phyloP scores from a whole-genome alignment of 2,797 vertebrate species.

The Peromyscus attwateri region DNA sequence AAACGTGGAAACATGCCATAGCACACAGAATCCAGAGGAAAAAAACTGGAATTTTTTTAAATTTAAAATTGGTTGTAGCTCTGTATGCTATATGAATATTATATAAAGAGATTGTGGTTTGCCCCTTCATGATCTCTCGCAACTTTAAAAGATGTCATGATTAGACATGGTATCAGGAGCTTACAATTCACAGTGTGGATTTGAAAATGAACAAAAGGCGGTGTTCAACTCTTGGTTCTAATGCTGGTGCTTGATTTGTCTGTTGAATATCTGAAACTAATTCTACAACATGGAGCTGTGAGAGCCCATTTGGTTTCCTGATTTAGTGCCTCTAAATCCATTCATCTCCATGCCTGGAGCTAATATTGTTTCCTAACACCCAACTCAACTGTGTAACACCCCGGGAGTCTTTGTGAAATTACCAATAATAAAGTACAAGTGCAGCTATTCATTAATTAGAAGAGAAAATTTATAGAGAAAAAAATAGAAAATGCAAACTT shows the following conservation, averaged over 20 bases:
- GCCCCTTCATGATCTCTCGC: neutral
- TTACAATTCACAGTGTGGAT: conserved; percentile 58
- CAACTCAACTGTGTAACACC: conserved; percentile 15
- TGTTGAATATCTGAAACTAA: conserved; percentile 62
- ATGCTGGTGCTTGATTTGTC: conserved; percentile 64
- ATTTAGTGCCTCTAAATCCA: conserved; percentile 70
- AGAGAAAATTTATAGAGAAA: conserved; percentile 40
- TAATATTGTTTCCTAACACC: conserved; percentile 56
- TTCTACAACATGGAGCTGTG: conserved; percentile 60
- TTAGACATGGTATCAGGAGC: conserved; percentile 55
- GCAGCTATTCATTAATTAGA: conserved; percentile 64
- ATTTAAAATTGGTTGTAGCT: neutral
- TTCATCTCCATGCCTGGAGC: conserved; percentile 54
- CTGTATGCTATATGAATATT: neutral
- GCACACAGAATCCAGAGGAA: neutral
- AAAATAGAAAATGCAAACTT: conserved; percentile 61
- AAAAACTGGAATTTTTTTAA: conserved; percentile 6
- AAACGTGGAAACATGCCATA: neutral
- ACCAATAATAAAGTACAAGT: conserved; percentile 58
- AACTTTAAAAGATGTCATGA: conserved; percentile 52
- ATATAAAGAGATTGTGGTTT: neutral
- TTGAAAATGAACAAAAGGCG: conserved; percentile 60
- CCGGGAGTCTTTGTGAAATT: conserved; percentile 65
- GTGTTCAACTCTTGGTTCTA: conserved; percentile 49
- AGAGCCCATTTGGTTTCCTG: conserved; percentile 67